Percentiles rank a stretch among this genome's conserved stretches.
Conservation (phyloP, 1,140 invertebrate species). For the Formica selysi region DNA sequence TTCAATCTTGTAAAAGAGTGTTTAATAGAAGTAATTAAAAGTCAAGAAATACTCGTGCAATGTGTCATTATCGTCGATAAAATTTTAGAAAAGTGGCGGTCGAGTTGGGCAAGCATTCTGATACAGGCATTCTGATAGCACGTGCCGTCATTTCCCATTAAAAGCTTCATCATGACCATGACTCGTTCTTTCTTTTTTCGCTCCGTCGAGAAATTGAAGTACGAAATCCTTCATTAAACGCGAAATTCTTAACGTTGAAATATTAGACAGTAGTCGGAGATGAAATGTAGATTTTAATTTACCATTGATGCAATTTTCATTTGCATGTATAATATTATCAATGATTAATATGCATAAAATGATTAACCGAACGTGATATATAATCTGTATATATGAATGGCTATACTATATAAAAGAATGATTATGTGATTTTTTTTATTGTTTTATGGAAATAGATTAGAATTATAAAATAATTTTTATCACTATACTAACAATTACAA, state of each 20-base stretch:
- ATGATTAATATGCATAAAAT: not conserved
- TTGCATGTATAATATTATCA: not conserved
- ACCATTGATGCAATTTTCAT: not conserved
- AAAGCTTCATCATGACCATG: conserved; percentile 5
- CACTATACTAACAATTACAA: not conserved
- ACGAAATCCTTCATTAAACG: not conserved
- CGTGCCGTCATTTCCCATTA: not conserved
- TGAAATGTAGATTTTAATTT: conserved; percentile 17
- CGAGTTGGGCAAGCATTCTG: not conserved
- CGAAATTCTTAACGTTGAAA: conserved; percentile 23
- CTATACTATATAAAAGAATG: not conserved
- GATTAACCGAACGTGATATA: not conserved
- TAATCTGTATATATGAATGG: not conserved
- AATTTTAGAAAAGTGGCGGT: not conserved
- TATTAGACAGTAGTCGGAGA: not conserved
- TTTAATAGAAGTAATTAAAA: conserved; percentile 13
- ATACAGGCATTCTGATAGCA: conserved; percentile 1
- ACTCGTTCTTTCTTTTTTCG: not conserved
- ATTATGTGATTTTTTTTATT: not conserved
- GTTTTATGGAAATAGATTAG: not conserved
- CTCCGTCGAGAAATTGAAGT: conserved; percentile 44
- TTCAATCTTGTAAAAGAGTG: not conserved
- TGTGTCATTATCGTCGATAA: not conserved
- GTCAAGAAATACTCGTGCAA: not conserved
- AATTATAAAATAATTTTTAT: not conserved